Percentiles rank a stretch among this genome's conserved stretches.
phyloP scores from a whole-genome alignment of 1,140 invertebrate genomes.

The Macrosteles quadrilineatus region DNA sequence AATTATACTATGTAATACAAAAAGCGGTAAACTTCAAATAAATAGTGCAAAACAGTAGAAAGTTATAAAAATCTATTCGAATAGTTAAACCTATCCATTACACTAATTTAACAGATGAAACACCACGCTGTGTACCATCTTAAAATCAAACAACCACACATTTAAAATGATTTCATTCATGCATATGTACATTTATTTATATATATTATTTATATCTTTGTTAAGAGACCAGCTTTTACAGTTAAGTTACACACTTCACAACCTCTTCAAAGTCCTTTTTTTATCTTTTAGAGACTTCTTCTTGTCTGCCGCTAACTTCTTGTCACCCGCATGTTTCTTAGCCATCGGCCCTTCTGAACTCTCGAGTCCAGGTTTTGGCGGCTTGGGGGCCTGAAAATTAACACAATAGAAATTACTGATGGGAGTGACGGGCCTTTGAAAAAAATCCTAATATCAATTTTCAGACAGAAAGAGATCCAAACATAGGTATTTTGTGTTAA shows the following conservation, averaged over 20 bases:
- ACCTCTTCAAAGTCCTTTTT: slow-evolving; percentile 83
- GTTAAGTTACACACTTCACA: slow-evolving; percentile 61
- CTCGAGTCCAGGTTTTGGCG: slow-evolving; percentile 51
- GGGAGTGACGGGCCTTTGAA: no score
- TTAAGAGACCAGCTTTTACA: not conserved
- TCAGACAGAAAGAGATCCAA: no score
- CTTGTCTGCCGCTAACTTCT: slow-evolving; percentile 75
- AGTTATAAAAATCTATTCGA: no score
- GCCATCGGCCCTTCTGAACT: slow-evolving; percentile 67
- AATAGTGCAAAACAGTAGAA: no score
- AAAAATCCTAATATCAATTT: no score
- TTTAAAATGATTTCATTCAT: not conserved
- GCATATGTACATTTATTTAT: slow-evolving; percentile 27
- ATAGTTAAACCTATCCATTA: no score
- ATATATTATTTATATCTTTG: slow-evolving; percentile 9
- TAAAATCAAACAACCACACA: not conserved
- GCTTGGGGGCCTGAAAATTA: slow-evolving; percentile 51
- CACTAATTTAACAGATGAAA: no score
- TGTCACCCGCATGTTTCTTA: slow-evolving; percentile 83
- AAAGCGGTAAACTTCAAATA: not conserved
- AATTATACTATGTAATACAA: not conserved
- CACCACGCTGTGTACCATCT: not conserved
- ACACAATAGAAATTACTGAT: no score
- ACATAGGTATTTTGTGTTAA: no score
- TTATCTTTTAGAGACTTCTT: slow-evolving; percentile 81